These are phyloP conservation scores for Ophion ventricosus DNA, from an alignment of 2,888 invertebrate species.

Conservation along the genomic window DNA sequence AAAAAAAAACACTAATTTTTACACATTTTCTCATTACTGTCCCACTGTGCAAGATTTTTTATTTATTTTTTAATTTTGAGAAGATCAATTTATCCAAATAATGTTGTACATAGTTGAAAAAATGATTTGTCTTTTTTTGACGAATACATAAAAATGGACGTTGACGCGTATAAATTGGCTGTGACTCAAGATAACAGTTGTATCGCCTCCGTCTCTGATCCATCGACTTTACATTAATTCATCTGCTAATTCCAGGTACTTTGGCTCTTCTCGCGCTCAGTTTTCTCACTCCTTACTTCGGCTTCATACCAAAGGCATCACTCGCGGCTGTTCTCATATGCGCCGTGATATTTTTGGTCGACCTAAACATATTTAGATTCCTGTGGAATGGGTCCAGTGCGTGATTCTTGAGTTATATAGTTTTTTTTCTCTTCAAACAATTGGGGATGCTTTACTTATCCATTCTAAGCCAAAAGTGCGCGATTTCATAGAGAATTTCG, in stretches of 20 bases:
- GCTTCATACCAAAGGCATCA: slow-evolving; percentile 93
- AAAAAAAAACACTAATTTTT: background rate
- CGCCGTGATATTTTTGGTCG: slow-evolving; percentile 93
- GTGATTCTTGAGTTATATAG: slow-evolving; percentile 62
- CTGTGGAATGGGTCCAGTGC: slow-evolving; percentile 86
- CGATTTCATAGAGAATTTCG: background rate
- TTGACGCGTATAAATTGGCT: too few relatives aligned
- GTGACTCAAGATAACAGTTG: too few relatives aligned
- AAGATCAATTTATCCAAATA: background rate
- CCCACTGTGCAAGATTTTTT: too few relatives aligned
- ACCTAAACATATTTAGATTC: slow-evolving; percentile 83
- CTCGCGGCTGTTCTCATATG: slow-evolving; percentile 95
- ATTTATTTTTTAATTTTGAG: background rate
- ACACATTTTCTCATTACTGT: background rate
- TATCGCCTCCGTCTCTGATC: background rate
- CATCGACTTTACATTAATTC: slow-evolving; percentile 66
- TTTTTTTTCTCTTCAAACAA: slow-evolving; percentile 13
- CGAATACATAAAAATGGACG: too few relatives aligned
- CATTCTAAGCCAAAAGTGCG: background rate
- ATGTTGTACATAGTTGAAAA: too few relatives aligned
- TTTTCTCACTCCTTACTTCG: slow-evolving; percentile 94
- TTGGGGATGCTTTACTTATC: background rate
- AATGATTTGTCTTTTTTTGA: too few relatives aligned
- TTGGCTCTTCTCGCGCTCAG: slow-evolving; percentile 92
- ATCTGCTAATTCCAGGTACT: slow-evolving; percentile 85